A percentile compares a stretch with the other conserved stretches of the same genome.
These are phyloP conservation scores for Parnassius orleans DNA, from an alignment of 2,888 invertebrate species.

Conservation along the genomic window DNA sequence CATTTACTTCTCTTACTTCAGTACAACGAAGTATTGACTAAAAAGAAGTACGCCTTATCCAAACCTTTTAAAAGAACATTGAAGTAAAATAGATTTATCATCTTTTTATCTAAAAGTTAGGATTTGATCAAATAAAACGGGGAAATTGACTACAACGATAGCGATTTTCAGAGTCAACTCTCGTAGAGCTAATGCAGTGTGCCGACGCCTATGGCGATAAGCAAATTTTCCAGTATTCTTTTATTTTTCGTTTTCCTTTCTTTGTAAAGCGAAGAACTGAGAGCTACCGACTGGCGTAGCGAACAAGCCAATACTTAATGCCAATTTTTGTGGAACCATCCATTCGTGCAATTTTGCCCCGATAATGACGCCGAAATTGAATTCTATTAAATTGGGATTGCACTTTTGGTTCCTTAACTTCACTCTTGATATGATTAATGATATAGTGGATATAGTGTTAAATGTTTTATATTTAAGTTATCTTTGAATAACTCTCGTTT, in stretches of 20 bases:
- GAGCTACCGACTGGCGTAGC: conserved; percentile 38
- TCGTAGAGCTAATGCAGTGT: conserved; percentile 35
- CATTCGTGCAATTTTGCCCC: conserved; percentile 12
- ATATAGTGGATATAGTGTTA: too few species aligned
- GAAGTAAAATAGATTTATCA: neutral
- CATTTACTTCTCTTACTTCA: neutral
- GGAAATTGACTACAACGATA: conserved; percentile 32
- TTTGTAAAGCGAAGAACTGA: conserved; percentile 27
- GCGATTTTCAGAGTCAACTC: conserved; percentile 37
- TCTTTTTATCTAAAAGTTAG: conserved; percentile 7
- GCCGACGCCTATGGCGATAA: conserved; percentile 40
- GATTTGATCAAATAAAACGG: conserved; percentile 28
- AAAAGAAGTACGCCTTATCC: neutral
- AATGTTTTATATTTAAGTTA: too few species aligned
- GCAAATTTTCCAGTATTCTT: conserved; percentile 41
- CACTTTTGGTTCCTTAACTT: too few species aligned
- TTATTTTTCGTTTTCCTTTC: conserved; percentile 20
- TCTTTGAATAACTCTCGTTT: too few species aligned
- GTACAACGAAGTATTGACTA: neutral
- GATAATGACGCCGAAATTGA: conserved; percentile 10
- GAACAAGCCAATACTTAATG: conserved; percentile 38
- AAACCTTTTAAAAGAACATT: conserved; percentile 1
- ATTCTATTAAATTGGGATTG: neutral
- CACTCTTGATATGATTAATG: too few species aligned
- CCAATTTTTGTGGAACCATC: conserved; percentile 40